Evolutionary conservation across 2,888 invertebrate genomes (phyloP).

Genomic region (Melinaea marsaeus): DNA sequence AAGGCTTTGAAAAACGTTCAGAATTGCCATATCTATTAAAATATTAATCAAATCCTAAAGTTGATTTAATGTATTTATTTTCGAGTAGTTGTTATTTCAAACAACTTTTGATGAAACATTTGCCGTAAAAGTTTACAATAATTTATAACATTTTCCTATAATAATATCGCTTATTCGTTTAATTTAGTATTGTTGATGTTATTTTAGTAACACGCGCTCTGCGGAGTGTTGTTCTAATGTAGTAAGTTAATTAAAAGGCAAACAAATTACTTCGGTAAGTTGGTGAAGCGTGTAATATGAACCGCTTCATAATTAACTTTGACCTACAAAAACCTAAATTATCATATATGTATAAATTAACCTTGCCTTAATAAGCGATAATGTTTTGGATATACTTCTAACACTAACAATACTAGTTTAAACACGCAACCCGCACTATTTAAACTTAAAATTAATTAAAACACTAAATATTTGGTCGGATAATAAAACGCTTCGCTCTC

Average conservation of each 20-base stretch:
- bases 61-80: too few species aligned
- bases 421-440: too few species aligned
- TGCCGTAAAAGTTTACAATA: too few species aligned
- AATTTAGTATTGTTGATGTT: neutral
- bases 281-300: slow-evolving; percentile 2
- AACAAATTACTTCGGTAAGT: slow-evolving; percentile 8
- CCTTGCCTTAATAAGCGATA: slow-evolving; percentile 12
- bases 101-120: too few species aligned
- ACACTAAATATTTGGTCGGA: neutral
- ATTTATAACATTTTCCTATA: too few species aligned
- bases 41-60: too few species aligned
- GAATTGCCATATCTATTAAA: too few species aligned
- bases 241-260: slow-evolving; percentile 7
- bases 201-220: neutral
- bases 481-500: slow-evolving; percentile 50
- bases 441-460: slow-evolving; percentile 2
- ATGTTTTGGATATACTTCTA: neutral
- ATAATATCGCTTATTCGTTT: too few species aligned
- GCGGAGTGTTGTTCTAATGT: slow-evolving; percentile 1
- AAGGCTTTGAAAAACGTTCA: too few species aligned
- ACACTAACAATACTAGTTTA: too few species aligned
- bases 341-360: slow-evolving; percentile 17
- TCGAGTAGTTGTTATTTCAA: too few species aligned
- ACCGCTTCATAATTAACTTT: slow-evolving; percentile 13
- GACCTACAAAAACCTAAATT: slow-evolving; percentile 25